Conservation (phyloP, 2,797 vertebrate genomes). For the Pseudotriccus pelzelni region DNA sequence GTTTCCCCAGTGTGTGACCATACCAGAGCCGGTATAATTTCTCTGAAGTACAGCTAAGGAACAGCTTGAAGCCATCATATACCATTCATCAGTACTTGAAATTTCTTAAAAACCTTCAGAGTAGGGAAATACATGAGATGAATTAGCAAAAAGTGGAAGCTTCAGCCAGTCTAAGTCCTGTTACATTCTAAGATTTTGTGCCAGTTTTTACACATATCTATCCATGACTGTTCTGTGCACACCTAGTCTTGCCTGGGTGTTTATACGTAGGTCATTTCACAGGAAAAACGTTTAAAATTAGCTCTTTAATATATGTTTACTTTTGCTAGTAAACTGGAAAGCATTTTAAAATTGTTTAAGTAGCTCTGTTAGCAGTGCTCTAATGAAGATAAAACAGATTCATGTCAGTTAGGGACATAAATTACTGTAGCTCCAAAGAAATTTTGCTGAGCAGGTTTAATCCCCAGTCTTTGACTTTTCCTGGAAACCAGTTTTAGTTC, state of each 20-base stretch:
- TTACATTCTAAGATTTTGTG: neutral
- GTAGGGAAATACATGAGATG: neutral
- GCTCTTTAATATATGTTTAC: neutral
- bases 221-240: neutral
- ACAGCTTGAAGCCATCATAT: neutral
- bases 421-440: neutral
- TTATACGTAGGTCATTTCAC: rapidly evolving
- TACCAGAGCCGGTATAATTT: neutral
- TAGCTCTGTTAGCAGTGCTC: neutral
- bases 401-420: neutral
- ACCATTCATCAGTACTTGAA: neutral
- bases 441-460: neutral
- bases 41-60: neutral
- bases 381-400: neutral
- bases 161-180: neutral
- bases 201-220: neutral
- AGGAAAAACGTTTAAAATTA: neutral
- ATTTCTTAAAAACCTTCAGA: neutral
- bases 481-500: neutral
- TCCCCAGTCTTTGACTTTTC: neutral
- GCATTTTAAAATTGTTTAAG: neutral
- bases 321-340: neutral
- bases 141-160: neutral
- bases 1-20: neutral
- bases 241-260: neutral